Base-by-base conservation (phyloP, 37 sponge, comb jelly and placozoan genomes). In the Crambe crambe region DNA sequence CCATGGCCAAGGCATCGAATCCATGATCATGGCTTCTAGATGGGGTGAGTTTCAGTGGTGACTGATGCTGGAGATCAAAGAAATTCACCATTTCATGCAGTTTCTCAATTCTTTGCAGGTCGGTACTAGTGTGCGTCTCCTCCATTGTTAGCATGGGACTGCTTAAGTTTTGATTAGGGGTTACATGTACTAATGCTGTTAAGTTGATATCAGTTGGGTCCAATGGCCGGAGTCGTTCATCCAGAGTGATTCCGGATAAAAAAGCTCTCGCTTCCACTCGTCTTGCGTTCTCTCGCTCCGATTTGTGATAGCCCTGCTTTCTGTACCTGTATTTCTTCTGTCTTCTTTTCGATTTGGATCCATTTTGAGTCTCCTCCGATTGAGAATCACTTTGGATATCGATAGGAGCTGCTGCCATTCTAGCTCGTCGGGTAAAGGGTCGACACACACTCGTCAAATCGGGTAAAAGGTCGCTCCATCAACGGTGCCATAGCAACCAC, bases 231-330 rank as follows among this genome's bases (percentile, higher is more conserved):
- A 30, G 15, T 18, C 29, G 23, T 21, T 72, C 75, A 64, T 93
- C 90, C 51, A 88, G 57, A 29, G 84, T 38, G 42, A 94, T 94
- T 1, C 88, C 88, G 1, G 65, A 58, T 4, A 94, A 79, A 60
- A 94, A 94, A 0, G 67, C 42, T 58, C 73, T 69, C 0, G 95
- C 95, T 56, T 84, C 91, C 25, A 60, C 72, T 37, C 95, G 78
- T 51, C 91, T 83, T 2, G 88, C 76, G 30, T 89, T 88, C 31
- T 87, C 84, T 72, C 80, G 76, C 84, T 87, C 87, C 0, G 78
- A 78, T 30, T 35, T 80, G 38, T 78, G 83, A 64, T 84, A 80
- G 3, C 79, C 89, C 61, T 67, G 71, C 32, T 73, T 78, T 8
- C 65, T 68, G 67, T 70, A 70, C 31, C 78, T 63, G 2, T 41